phyloP scores from a whole-genome alignment of 1,140 invertebrate species.

The Bicyclus anynana region DNA sequence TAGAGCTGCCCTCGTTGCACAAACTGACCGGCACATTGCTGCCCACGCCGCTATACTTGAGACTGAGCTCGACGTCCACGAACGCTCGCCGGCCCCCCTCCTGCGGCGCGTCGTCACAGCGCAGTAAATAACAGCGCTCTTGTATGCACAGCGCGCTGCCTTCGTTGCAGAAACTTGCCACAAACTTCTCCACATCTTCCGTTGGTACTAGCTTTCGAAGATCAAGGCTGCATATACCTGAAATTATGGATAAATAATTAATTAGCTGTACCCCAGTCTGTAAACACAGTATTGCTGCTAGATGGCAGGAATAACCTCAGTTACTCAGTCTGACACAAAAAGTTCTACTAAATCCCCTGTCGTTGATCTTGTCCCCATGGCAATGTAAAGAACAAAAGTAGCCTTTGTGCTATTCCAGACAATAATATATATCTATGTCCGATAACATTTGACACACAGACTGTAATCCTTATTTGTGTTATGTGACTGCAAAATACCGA shows the following conservation, averaged over 20 bases:
- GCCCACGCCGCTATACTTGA: slow-evolving; percentile 46
- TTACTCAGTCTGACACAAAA: too few species aligned
- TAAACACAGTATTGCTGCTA: too few species aligned
- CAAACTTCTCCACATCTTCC: slow-evolving; percentile 42
- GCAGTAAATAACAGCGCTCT: slow-evolving; percentile 55
- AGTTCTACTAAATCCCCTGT: too few species aligned
- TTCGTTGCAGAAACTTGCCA: slow-evolving; percentile 44
- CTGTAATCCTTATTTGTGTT: neutral
- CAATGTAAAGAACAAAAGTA: too few species aligned
- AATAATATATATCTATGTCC: too few species aligned
- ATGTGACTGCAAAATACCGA: neutral
- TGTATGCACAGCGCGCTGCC: slow-evolving; percentile 39
- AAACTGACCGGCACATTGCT: slow-evolving; percentile 24
- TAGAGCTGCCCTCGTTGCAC: slow-evolving; percentile 40
- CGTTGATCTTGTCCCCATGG: too few species aligned
- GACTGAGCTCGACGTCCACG: slow-evolving; percentile 53
- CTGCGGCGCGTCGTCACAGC: slow-evolving; percentile 32
- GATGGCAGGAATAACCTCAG: too few species aligned
- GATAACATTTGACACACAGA: too few species aligned
- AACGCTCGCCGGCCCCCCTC: slow-evolving; percentile 33
- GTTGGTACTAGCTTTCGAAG: slow-evolving; percentile 61
- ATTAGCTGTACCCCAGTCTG: neutral
- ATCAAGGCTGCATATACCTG: slow-evolving; percentile 65
- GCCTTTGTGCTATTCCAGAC: too few species aligned
- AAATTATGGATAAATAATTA: slow-evolving; percentile 6